phyloP scores from a whole-genome alignment of 2,888 invertebrate genomes.

The Ellobium chinense region DNA sequence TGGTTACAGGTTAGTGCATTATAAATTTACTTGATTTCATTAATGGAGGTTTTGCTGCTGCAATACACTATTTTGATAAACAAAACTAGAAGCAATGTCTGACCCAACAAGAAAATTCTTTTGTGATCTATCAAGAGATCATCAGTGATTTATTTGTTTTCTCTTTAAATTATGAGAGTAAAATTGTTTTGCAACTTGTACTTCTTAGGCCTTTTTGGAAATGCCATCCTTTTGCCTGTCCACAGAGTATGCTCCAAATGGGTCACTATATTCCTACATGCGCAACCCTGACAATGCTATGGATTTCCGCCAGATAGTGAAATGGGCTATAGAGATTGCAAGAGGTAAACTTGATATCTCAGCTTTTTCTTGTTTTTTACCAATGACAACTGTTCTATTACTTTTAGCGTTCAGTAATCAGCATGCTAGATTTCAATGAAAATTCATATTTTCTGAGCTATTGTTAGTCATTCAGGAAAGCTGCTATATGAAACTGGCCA shows the following conservation, averaged over 20 bases:
- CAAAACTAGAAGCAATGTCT: too few species aligned
- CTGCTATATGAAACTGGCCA: too few species aligned
- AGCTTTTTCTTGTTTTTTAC: too few species aligned
- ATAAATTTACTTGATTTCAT: too few species aligned
- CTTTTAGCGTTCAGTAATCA: too few species aligned
- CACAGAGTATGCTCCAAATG: constrained; percentile 76
- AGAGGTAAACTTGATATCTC: constrained; percentile 64
- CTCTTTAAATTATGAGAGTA: background rate
- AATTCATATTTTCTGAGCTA: too few species aligned
- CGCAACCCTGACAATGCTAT: constrained; percentile 68
- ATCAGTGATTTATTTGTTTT: background rate
- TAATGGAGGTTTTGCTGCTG: too few species aligned
- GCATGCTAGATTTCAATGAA: too few species aligned
- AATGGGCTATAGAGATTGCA: constrained; percentile 77
- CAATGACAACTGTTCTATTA: too few species aligned
- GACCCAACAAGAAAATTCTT: too few species aligned
- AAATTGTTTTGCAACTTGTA: background rate
- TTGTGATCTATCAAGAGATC: background rate
- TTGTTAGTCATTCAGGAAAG: too few species aligned
- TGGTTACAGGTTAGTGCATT: constrained; percentile 78
- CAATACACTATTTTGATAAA: too few species aligned
- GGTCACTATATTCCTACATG: constrained; percentile 75
- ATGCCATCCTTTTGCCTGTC: constrained; percentile 21
- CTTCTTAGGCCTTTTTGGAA: background rate
- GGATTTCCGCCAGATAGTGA: constrained; percentile 72